Evolutionary conservation across 2,888 invertebrate species (phyloP).

Genomic region (Athalia cordata): DNA sequence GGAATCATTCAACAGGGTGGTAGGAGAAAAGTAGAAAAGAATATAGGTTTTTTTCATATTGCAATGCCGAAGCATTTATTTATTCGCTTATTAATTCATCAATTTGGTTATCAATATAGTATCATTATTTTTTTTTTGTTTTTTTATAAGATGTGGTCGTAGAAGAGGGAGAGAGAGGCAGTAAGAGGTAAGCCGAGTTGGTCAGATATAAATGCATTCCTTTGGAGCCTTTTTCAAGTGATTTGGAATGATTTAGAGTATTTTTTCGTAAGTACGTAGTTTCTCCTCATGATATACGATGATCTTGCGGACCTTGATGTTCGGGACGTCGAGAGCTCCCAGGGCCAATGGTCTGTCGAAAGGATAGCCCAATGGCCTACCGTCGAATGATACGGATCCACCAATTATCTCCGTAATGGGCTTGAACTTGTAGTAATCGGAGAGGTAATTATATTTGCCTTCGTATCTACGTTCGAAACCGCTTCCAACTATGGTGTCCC

Average conservation of each 20-base stretch:
- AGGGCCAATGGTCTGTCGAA: constrained; percentile 75
- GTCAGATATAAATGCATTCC: not conserved
- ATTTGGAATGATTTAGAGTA: not conserved
- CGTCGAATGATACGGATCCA: constrained; percentile 73
- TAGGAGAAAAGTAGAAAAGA: not conserved
- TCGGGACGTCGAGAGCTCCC: constrained; percentile 71
- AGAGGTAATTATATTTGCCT: constrained; percentile 57
- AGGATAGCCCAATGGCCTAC: constrained; percentile 77
- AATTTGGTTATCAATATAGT: not conserved
- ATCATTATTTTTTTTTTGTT: not conserved
- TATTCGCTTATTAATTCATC: not conserved
- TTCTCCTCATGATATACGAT: constrained; percentile 74
- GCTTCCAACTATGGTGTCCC: too few species aligned
- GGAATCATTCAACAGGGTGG: not conserved
- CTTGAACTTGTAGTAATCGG: constrained; percentile 61
- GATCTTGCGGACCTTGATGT: constrained; percentile 75
- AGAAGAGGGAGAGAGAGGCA: not conserved
- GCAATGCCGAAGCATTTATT: constrained; percentile 24
- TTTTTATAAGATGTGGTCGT: not conserved
- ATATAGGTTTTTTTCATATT: not conserved
- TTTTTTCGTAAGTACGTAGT: too few species aligned
- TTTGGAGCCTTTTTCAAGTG: not conserved
- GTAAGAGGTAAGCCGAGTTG: not conserved
- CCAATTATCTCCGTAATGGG: constrained; percentile 66
- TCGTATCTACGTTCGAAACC: not conserved